Base-by-base conservation (phyloP, 2,888 invertebrate species). In the Phyllotreta cruciferae region DNA sequence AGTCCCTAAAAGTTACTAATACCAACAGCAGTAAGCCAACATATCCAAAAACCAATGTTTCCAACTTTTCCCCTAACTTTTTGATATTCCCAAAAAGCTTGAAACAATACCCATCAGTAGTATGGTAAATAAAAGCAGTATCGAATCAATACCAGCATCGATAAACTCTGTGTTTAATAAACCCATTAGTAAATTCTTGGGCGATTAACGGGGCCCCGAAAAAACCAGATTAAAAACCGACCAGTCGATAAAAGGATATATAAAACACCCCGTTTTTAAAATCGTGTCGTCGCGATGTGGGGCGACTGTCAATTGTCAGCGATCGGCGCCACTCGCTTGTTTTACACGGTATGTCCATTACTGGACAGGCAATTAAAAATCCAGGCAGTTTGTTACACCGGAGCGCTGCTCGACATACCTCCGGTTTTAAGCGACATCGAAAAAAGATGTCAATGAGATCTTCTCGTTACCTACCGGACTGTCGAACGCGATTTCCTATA, bases 301-400 rank as follows among this genome's bases (percentile, higher is more conserved):
- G 79, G 77, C 77, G 79, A 77, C 76, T 75, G 78, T 78, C 78
- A 77, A 77, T 79, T 78, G 78, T 78, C 74, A 75, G 64, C 72
- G 75, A 75, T 75, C 80, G 80, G 80, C 80, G 80, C 80, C 80
- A 80, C 74, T 75, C 74, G 71, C 77, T 76, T 80, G 80, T 80
- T 76, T 69, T 76, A 82, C 82, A 82, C 76, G 80, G 80, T 80
- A 81, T 78, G 80, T 82, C 82, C 82, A 82, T 82, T 82, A 82
- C 80, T 73, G 78, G 75, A 79, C 80, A 79, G 80, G 81, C 81
- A 82, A 82, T 82, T 82, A 82, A 82, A 81, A 80, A 79, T 75
- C 77, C 75, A 75, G 77, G 73, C 78, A 78, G 78, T 80, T 80
- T 79, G 79, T 79, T 79, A 67, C 41, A 53, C 45, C 60, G 70